Percentiles rank a stretch among this genome's conserved stretches.
Conservation (phyloP, 2,797 vertebrate species). For the Pelodytes ibericus region DNA sequence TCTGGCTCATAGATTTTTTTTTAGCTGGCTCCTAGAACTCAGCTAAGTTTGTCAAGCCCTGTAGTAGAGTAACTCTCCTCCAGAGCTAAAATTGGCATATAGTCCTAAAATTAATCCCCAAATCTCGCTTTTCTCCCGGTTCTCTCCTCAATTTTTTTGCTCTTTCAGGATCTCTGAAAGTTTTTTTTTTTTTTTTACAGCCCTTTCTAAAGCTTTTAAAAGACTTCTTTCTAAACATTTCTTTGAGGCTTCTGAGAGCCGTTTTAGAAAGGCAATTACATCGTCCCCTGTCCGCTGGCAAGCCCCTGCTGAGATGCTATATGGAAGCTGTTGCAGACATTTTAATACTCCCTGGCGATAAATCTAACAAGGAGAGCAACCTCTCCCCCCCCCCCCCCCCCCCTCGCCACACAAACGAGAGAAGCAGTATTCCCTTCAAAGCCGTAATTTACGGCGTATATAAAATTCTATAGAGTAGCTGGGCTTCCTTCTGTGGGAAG, state of each 20-base stretch:
- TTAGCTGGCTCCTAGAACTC: too few species aligned
- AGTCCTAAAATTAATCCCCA: too few species aligned
- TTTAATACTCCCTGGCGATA: constrained; percentile 69
- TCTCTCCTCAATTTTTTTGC: constrained; percentile 5
- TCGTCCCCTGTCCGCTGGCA: constrained; percentile 68
- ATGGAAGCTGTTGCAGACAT: constrained; percentile 70
- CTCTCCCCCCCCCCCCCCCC: too few species aligned
- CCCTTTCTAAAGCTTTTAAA: constrained; percentile 70
- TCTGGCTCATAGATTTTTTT: too few species aligned
- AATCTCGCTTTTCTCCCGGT: too few species aligned
- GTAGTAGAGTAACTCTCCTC: too few species aligned
- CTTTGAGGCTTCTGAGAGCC: constrained; percentile 66
- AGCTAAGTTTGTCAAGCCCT: too few species aligned
- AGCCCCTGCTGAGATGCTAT: constrained; percentile 66
- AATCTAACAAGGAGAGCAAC: constrained; percentile 57
- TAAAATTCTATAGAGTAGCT: constrained; percentile 68
- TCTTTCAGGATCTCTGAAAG: constrained; percentile 63
- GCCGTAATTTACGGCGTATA: constrained; percentile 67
- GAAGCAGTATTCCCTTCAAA: constrained; percentile 60
- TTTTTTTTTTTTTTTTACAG: constrained; percentile 68
- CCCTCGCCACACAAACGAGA: constrained; percentile 52
- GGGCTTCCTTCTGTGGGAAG: constrained; percentile 66
- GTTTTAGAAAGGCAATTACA: constrained; percentile 71
- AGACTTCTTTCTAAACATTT: constrained; percentile 65
- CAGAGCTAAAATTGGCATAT: too few species aligned